Evolutionary conservation across 2,888 invertebrate species (phyloP).

Genomic region (Nemotelus nigrinus): DNA sequence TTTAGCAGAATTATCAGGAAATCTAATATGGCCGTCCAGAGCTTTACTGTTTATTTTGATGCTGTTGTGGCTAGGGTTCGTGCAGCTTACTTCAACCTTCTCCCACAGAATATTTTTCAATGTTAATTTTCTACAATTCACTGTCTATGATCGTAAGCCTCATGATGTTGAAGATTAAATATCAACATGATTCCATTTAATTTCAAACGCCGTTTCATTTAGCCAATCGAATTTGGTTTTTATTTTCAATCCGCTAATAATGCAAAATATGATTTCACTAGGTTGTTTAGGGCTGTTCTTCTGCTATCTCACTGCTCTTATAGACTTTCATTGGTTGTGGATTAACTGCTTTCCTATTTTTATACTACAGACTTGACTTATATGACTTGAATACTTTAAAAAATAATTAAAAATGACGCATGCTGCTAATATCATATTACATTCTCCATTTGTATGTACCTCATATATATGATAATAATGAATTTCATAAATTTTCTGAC

Average conservation of each 20-base stretch:
- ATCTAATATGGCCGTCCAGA: no score
- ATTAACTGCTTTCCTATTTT: not conserved
- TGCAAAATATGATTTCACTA: not conserved
- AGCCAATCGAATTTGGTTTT: no score
- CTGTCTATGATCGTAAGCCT: no score
- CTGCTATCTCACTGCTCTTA: not conserved
- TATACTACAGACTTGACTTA: slow-evolving; percentile 12
- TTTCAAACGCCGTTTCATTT: no score
- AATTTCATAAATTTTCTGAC: slow-evolving; percentile 37
- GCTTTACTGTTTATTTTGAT: no score
- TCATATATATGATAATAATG: slow-evolving; percentile 42
- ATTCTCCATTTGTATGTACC: slow-evolving; percentile 42
- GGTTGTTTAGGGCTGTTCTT: not conserved
- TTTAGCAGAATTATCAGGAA: no score
- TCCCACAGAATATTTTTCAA: no score
- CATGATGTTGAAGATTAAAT: no score
- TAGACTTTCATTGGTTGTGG: not conserved
- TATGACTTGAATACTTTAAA: slow-evolving; percentile 23
- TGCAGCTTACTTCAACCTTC: no score
- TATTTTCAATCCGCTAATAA: not conserved
- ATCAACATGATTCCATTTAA: no score
- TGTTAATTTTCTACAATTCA: no score
- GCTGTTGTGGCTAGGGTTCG: no score
- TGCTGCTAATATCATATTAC: slow-evolving; percentile 18
- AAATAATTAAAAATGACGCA: slow-evolving; percentile 42